Conservation (phyloP, 2,797 vertebrate species). For the Sparidentex hasta region DNA sequence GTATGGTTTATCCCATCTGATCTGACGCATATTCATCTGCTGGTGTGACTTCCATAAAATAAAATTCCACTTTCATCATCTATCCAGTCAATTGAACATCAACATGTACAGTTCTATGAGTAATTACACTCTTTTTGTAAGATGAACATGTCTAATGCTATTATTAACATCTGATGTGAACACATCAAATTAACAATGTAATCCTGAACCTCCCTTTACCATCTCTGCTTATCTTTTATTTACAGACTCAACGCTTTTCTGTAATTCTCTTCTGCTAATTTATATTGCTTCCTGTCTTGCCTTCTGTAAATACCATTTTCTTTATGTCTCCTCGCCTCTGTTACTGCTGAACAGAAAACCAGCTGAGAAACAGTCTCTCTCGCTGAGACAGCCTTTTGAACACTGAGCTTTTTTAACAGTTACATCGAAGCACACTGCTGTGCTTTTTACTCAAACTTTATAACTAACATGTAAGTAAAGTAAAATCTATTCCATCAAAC, state of each 20-base stretch:
- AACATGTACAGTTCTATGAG: background rate
- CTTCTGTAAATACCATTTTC: constrained; percentile 12
- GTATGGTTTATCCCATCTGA: constrained; percentile 2
- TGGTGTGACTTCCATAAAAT: constrained; percentile 21
- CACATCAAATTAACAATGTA: constrained; percentile 18
- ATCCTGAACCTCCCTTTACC: background rate
- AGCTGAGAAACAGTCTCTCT: constrained; percentile 40
- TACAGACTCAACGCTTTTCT: constrained; percentile 1
- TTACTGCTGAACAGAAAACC: constrained; percentile 17
- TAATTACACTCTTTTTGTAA: background rate
- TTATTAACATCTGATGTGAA: constrained; percentile 28
- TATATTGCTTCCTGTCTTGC: background rate
- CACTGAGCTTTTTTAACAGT: constrained; percentile 32
- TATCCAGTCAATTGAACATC: constrained; percentile 7
- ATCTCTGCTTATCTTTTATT: constrained; percentile 28
- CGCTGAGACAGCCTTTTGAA: constrained; percentile 42
- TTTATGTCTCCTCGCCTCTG: constrained; percentile 7
- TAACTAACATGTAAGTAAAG: constrained; percentile 17
- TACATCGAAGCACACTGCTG: constrained; percentile 35
- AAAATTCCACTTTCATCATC: constrained; percentile 5
- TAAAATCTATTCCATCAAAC: constrained; percentile 37
- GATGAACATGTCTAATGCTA: background rate
- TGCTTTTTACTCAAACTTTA: constrained; percentile 47
- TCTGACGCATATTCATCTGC: constrained; percentile 1
- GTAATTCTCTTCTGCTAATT: constrained; percentile 7